These are phyloP conservation scores for Chymomyza caudatula DNA, from an alignment of 2,888 invertebrate genomes.

Conservation along the genomic window DNA sequence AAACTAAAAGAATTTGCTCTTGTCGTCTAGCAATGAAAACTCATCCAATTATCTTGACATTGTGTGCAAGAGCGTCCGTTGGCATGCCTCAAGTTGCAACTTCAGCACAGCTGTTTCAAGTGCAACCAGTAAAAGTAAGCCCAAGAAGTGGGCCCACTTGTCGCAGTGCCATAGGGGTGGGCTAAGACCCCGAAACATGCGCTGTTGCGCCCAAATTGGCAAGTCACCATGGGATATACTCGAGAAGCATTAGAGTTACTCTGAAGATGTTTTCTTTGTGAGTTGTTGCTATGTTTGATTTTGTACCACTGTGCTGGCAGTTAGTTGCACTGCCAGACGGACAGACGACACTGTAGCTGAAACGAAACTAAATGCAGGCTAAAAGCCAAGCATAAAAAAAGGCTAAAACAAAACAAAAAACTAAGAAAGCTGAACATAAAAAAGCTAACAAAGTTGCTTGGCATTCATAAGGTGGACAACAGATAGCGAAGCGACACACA, in stretches of 20 bases:
- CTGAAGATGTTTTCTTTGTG: neutral
- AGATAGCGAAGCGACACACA: neutral
- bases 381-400: constrained; percentile 30
- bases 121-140: constrained; percentile 13
- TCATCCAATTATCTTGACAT: constrained; percentile 71
- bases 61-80: constrained; percentile 28
- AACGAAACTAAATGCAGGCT: constrained; percentile 48
- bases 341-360: constrained; percentile 39
- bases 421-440: neutral
- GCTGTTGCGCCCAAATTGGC: neutral
- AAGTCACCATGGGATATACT: neutral
- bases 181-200: neutral
- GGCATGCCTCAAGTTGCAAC: neutral
- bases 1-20: neutral
- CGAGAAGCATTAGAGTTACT: neutral
- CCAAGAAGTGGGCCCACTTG: constrained; percentile 33
- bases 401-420: constrained; percentile 1
- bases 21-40: constrained; percentile 32
- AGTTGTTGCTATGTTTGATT: neutral
- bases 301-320: constrained; percentile 40
- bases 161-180: constrained; percentile 23
- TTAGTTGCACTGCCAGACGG: constrained; percentile 35
- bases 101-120: constrained; percentile 38
- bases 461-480: constrained; percentile 28
- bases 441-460: constrained; percentile 32